Evolutionary conservation across 1,140 invertebrate species (phyloP), one percentile per base, ranked within the genome.

Genomic region (Venturia canescens): DNA sequence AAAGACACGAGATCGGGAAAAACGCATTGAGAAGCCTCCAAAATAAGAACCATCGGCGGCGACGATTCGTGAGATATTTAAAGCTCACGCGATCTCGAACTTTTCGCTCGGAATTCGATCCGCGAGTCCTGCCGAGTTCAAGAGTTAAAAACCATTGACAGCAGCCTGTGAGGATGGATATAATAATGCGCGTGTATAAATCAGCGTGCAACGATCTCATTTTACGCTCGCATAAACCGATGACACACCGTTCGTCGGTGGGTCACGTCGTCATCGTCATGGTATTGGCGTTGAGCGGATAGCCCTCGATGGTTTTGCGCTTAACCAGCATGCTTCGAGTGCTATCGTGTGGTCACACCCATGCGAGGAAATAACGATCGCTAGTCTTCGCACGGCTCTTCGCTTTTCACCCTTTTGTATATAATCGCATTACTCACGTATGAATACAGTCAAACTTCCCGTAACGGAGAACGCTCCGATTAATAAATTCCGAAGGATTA

Each of bases 221-320:
- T 74, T 74, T 74, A 74, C 71, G 71, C 71, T 74, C 71, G 71
- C 44, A 74, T 74, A 53, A 74, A 53, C 71, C 23, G 23, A 53
- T 74, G 71, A 74, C 71, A 74, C 71, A 53, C 50, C 50, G 50
- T n/a, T 53, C 50, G 50, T 53, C 50, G 50, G 5, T n/a, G 50
- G 1, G 38, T 53, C 50, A 15, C 7, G 38, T 44, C 38, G 38
- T 53, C 50, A 21, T 53, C 50, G 50, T 53, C 31, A 48, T 34
- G 16, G 60, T 27, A 26, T 27, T 69, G 23, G 31, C 69, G 27
- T 38, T 71, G 18, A 13, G 5, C 13, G 60, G 50, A 53, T 53
- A 21, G 16, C 50, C 7, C 50, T 53, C 50, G 50, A 53, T 53
- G 50, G 44, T 53, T 74, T 74, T 74, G 71, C 53, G 71, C 48